A percentile compares a stretch with the other conserved stretches of the same genome.
Conservation (phyloP, 2,113 vertebrate genomes). For the Capra hircus region DNA sequence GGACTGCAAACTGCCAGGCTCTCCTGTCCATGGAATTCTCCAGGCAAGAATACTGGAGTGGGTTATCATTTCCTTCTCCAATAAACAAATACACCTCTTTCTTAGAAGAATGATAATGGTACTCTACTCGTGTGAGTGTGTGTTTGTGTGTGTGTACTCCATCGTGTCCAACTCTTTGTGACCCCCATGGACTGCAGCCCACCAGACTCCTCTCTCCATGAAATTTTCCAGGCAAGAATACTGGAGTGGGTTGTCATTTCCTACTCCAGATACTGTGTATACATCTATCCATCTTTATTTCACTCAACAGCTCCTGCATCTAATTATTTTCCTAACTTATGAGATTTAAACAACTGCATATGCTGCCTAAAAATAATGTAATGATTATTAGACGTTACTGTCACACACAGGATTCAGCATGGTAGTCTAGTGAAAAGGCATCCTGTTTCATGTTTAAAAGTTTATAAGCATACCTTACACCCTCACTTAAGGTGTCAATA, state of each 20-base stretch:
- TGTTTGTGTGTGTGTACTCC: background rate
- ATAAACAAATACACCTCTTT: background rate
- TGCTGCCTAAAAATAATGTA: background rate
- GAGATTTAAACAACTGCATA: background rate
- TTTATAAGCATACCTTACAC: background rate
- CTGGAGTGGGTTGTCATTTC: background rate
- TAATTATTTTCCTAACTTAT: background rate
- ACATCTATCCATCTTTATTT: background rate
- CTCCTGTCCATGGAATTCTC: background rate
- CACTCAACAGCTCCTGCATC: background rate
- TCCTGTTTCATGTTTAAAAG: background rate
- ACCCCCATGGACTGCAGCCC: background rate
- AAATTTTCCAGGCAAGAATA: background rate
- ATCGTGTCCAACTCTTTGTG: fast-evolving
- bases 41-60: background rate
- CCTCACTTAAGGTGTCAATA: background rate
- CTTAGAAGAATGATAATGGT: background rate
- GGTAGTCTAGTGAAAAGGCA: background rate
- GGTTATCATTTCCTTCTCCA: background rate
- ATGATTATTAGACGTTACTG: background rate
- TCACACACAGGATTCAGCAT: background rate
- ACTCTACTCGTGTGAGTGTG: fast-evolving
- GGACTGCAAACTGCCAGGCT: background rate
- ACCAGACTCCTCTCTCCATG: background rate
- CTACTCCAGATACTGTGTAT: background rate